These are phyloP conservation scores for Gouania willdenowi DNA, from an alignment of 2,797 vertebrate genomes.

Conservation along the genomic window DNA sequence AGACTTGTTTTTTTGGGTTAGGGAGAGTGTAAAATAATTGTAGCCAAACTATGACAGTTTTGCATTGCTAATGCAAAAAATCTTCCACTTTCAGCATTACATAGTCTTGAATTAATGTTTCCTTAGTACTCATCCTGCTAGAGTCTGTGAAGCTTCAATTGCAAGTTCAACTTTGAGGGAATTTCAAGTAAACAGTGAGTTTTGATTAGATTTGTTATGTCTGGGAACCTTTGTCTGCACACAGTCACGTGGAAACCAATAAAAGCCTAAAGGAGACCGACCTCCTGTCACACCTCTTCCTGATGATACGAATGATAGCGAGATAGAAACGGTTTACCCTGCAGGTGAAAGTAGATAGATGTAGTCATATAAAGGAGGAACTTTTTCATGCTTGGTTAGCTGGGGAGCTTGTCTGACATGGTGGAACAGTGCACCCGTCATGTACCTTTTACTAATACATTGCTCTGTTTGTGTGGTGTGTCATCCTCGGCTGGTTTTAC, in stretches of 20 bases:
- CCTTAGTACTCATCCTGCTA: no score
- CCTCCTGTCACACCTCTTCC: slow-evolving; percentile 22
- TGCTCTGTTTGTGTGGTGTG: slow-evolving; percentile 29
- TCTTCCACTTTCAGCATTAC: no score
- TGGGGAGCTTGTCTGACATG: slow-evolving; percentile 4
- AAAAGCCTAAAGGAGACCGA: slow-evolving; percentile 24
- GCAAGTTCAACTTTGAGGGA: no score
- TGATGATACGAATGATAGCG: slow-evolving; percentile 22
- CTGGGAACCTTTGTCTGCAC: no score
- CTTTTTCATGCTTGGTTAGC: slow-evolving; percentile 10
- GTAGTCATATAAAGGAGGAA: slow-evolving; percentile 1
- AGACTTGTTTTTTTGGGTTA: no score
- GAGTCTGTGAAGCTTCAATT: no score
- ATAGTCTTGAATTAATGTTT: no score
- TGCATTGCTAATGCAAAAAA: no score
- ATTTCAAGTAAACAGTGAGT: no score
- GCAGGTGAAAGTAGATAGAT: slow-evolving; percentile 11
- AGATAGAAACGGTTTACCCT: slow-evolving; percentile 23
- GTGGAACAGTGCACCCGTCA: slow-evolving; percentile 9
- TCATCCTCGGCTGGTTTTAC: slow-evolving; percentile 30
- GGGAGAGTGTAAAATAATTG: no score
- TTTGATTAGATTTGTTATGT: no score
- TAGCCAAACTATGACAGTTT: no score
- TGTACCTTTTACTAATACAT: slow-evolving; percentile 32
- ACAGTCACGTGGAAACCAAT: slow-evolving; percentile 44